Evolutionary conservation across 2,888 invertebrate species (phyloP), one percentile per base, ranked within the genome.

Genomic region (Keiferia lycopersicella): DNA sequence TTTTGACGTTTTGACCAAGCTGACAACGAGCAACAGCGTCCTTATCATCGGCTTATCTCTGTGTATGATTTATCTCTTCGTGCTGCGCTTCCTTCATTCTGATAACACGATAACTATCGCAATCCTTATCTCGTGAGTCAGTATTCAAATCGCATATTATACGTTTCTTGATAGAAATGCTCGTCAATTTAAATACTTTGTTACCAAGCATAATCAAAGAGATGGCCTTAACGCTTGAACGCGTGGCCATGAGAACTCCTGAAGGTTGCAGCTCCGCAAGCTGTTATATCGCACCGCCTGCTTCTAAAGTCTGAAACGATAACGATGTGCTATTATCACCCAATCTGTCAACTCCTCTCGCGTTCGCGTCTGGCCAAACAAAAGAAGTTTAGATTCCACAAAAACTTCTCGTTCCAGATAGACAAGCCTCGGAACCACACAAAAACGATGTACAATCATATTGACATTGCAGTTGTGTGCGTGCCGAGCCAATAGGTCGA

Each of bases 401-500:
- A 67, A 74, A 73, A 75, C 67, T 71, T 65, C 64, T 70, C 62
- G 66, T 60, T 66, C 68, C 68, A 68, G 67, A 69, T 64, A 68
- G 69, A 67, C 66, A 66, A 70, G 68, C 69, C 67, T 69, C 66
- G 76, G 76, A 74, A 75, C 74, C 79, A 79, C 81, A 83, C 80
- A 81, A 83, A 80, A 84, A 83, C 82, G 78, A 78, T 81, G 78
- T 81, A 83, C 82, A 84, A 85, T 87, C 80, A 82, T 82, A 72
- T 81, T 84, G 84, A 83, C 79, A 80, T 80, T 83, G 81, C 79
- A 76, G 74, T 68, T 80, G 82, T 82, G 81, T 82, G 82, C 76
- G 85, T 87, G 80, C 80, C 82, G 80, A 85, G 86, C 88, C 85
- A 89, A 86, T 88, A 86, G 87, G 89, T 90, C 89, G 91, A 82